Conservation (phyloP, 2,113 vertebrate species). For the Carettochelys insculpta region DNA sequence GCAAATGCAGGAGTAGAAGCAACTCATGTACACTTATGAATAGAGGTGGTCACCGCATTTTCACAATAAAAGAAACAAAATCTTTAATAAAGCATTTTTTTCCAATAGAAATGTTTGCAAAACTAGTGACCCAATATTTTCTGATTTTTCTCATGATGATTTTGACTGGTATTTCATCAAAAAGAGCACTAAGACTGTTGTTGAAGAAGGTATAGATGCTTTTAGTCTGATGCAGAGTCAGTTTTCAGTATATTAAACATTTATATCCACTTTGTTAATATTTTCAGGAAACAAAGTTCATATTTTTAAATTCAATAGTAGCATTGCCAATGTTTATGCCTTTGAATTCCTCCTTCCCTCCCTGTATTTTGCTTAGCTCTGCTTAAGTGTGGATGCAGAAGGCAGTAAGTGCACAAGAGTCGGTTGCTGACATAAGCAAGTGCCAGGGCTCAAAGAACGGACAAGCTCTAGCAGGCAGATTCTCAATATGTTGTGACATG, state of each 20-base stretch:
- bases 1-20: background rate
- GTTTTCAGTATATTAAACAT: background rate
- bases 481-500: background rate
- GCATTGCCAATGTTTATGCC: background rate
- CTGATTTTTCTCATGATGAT: background rate
- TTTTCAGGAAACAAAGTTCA: background rate
- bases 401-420: background rate
- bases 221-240: background rate
- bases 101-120: background rate
- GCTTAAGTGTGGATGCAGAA: background rate
- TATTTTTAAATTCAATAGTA: too few species aligned
- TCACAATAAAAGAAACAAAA: background rate
- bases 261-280: background rate
- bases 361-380: background rate
- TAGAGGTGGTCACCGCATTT: background rate
- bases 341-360: background rate
- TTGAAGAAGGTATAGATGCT: background rate
- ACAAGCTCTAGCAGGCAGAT: background rate
- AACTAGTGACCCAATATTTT: background rate
- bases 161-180: background rate
- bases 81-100: too few species aligned
- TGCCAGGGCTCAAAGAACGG: rapidly evolving
- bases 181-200: background rate
- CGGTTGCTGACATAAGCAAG: background rate
- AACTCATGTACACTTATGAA: background rate